Base-by-base conservation (phyloP, 2,888 invertebrate genomes). In the Erebia aethiops region DNA sequence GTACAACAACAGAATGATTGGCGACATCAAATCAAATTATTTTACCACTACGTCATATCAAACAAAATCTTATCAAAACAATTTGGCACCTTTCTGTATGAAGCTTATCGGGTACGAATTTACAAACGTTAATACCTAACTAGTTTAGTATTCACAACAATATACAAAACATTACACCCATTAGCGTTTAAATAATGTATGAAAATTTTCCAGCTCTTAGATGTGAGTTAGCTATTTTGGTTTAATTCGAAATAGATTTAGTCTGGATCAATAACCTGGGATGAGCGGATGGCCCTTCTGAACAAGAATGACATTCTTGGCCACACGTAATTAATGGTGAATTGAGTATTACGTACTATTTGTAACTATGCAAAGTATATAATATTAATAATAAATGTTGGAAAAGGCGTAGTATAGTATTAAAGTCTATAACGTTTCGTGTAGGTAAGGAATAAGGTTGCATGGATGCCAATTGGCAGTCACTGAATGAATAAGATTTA, bases 181-280 rank as follows among this genome's bases (percentile, higher is more conserved):
- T 3, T 9, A 54, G 1, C 7, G 16, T 16, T 16, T 54, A 54
- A 10, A 52, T 9, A n/a, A n/a, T 46, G 10, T 43, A 43, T 43
- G 16, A 43, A 61, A 61, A 43, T 18, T 61, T 61, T 62, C 62
- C 62, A 62, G 46, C 64, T 52, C 52, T 41, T 35, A 54, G 35
- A 64, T 41, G 64, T 54, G 74, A 71, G 76, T 71, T 76, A 73
- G 76, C 86, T 88, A 88, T 85, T 88, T 86, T 81, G 82, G 83
- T 67, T 83, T 81, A 82, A 82, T 82, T 85, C 79, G 77, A 84
- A 87, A 86, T 85, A 86, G 85, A 86, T 82, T 83, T 81, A 85
- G 83, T 81, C 79, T 84, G 81, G 89, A 87, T 88, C 89, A 89
- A 87, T 89, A 85, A 85, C 87, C 88, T 78, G 81, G 78, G 77